Base-by-base conservation (phyloP, 2,113 vertebrate species). In the Cavia aperea region DNA sequence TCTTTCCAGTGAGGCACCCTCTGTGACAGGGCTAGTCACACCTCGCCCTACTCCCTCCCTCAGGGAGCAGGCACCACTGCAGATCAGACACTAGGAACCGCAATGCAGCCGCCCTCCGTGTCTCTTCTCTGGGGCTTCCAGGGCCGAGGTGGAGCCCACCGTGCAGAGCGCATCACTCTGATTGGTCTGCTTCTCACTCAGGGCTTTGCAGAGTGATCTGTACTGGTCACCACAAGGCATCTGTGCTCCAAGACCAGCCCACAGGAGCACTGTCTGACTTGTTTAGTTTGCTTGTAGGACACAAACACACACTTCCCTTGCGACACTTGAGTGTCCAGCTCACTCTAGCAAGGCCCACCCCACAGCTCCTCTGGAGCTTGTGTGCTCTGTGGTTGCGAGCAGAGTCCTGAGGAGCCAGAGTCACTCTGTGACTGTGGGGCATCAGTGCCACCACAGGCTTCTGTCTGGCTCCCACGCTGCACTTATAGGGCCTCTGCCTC, bases 181-280 rank as follows among this genome's bases (percentile, higher is more conserved):
- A 21, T 2, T 3, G 1, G 2, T 10, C 4, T 19, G 7, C 39
- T 77, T 81, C 2, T 66, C n/a, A 36, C 5, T 26, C 12, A 36
- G 46, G 15, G 46, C 26, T 70, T 81, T 11, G 46, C 78, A 8
- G 1, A n/a, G 19, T 36, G 68, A 51, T 21, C 18, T 19, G 11
- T 5, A 4, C 5, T 79, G 26, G 23, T 43, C 51, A 54, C 21
- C 9, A 2, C 51, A 88, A 23, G 10, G n/a, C n/a, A 8, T 65
- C 88, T 19, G 49, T 79, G 58, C 51, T 21, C 16, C 23, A 19
- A 6, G 4, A 2, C 21, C 70, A 81, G 21, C 33, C 43, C 13
- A 1, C 39, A 54, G 36, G 24, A 66, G 54, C 36, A 13, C 4
- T 87, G 31, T n/a, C 75, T 66, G 43, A 19, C 16, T 51, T 43